Evolutionary conservation across 2,888 invertebrate genomes (phyloP).

Genomic region (Dastarcus helophoroides): DNA sequence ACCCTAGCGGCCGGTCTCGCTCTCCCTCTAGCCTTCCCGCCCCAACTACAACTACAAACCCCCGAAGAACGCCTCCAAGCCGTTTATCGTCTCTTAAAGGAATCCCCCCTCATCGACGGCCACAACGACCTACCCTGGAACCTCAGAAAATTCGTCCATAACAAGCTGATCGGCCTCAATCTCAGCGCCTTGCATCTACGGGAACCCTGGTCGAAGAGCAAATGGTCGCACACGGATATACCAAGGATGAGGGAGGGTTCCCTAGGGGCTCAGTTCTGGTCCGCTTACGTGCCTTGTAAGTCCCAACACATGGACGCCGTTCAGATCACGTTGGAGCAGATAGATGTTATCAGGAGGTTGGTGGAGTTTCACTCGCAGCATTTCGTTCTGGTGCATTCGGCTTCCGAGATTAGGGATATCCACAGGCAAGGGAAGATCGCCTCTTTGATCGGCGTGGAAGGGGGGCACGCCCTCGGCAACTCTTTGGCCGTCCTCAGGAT

Average conservation of each 20-base stretch:
- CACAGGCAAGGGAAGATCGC: constrained; percentile 70
- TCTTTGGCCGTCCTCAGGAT: constrained; percentile 79
- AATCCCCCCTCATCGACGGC: constrained; percentile 63
- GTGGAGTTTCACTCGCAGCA: constrained; percentile 64
- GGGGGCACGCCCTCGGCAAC: constrained; percentile 84
- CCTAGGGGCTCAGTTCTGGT: constrained; percentile 88
- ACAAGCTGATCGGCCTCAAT: constrained; percentile 57
- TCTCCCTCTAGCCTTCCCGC: constrained; percentile 42
- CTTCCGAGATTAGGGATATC: constrained; percentile 57
- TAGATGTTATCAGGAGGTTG: constrained; percentile 67
- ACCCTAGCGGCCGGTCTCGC: constrained; percentile 44
- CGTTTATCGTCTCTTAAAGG: constrained; percentile 51
- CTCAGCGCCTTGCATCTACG: constrained; percentile 53
- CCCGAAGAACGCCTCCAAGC: constrained; percentile 49
- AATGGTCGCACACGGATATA: constrained; percentile 90
- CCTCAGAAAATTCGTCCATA: constrained; percentile 76
- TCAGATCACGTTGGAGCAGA: constrained; percentile 74
- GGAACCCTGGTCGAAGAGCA: constrained; percentile 74
- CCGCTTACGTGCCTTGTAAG: constrained; percentile 77
- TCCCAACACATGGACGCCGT: constrained; percentile 72
- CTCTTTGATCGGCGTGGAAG: constrained; percentile 84
- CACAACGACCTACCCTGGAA: constrained; percentile 88
- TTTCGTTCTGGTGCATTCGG: constrained; percentile 59
- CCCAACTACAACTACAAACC: constrained; percentile 25
- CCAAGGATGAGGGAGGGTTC: constrained; percentile 70